These are phyloP conservation scores for Allophyes oxyacanthae DNA, from an alignment of 2,888 invertebrate species.

Conservation along the genomic window DNA sequence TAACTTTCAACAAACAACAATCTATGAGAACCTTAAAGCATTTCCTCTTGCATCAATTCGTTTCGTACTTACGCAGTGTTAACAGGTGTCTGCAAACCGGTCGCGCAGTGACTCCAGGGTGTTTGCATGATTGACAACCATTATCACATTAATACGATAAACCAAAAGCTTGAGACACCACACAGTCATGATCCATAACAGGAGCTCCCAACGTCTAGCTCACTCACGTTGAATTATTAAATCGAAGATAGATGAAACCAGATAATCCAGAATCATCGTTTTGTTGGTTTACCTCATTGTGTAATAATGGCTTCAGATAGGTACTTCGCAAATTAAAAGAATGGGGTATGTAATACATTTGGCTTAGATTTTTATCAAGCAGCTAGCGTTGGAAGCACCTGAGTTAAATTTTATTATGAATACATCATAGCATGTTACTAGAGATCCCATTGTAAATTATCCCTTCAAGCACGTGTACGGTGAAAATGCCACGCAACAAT, in stretches of 20 bases:
- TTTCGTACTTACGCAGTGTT: slow-evolving; percentile 83
- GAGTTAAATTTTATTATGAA: slow-evolving; percentile 57
- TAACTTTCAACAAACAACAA: slow-evolving; percentile 81
- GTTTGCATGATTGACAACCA: slow-evolving; percentile 89
- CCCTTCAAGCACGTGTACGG: slow-evolving; percentile 63
- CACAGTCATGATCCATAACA: slow-evolving; percentile 65
- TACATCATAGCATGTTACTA: slow-evolving; percentile 58
- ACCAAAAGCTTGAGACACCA: slow-evolving; percentile 80
- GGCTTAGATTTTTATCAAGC: slow-evolving; percentile 36
- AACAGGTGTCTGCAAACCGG: slow-evolving; percentile 81
- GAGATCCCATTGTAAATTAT: slow-evolving; percentile 53
- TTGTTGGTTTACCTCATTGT: slow-evolving; percentile 54
- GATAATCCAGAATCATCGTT: slow-evolving; percentile 1
- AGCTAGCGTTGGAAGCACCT: slow-evolving; percentile 65
- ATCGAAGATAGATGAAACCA: background rate
- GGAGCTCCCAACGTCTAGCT: slow-evolving; percentile 71
- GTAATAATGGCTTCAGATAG: slow-evolving; percentile 51
- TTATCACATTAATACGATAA: slow-evolving; percentile 87
- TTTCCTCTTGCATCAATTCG: slow-evolving; percentile 82
- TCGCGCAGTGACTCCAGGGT: slow-evolving; percentile 81
- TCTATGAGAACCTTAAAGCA: slow-evolving; percentile 80
- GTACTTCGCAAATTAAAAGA: slow-evolving; percentile 49
- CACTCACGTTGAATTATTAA: slow-evolving; percentile 17
- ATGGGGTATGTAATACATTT: slow-evolving; percentile 28
- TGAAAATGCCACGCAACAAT: slow-evolving; percentile 55